These are phyloP conservation scores for Congeria kusceri DNA, from an alignment of 2,888 invertebrate species.

Conservation along the genomic window DNA sequence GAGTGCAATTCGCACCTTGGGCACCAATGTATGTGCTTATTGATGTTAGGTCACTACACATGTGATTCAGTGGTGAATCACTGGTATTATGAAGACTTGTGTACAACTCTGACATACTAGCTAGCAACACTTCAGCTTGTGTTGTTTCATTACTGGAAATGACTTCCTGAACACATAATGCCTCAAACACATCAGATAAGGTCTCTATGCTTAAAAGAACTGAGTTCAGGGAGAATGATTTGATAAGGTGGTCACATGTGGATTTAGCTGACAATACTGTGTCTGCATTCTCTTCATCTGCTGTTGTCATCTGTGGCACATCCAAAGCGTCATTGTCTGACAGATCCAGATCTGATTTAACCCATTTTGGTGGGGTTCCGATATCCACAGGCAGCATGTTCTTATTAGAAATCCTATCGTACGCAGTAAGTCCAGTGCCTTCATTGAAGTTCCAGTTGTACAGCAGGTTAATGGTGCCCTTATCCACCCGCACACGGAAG, in stretches of 20 bases:
- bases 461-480: constrained; percentile 65
- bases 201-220: constrained; percentile 37
- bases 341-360: constrained; percentile 66
- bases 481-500: constrained; percentile 61
- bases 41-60: constrained; percentile 39
- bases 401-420: constrained; percentile 50
- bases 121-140: constrained; percentile 54
- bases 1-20: constrained; percentile 53
- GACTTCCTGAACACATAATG: constrained; percentile 59
- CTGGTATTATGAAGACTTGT: constrained; percentile 42
- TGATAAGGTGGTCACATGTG: constrained; percentile 56
- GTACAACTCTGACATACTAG: constrained; percentile 47
- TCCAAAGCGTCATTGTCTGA: constrained; percentile 35
- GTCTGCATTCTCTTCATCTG: constrained; percentile 33
- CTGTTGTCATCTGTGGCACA: constrained; percentile 39
- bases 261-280: constrained; percentile 25
- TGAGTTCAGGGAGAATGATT: constrained; percentile 34
- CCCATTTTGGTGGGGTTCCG: constrained; percentile 67
- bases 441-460: constrained; percentile 74
- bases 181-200: constrained; percentile 38
- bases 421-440: constrained; percentile 61
- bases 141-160: constrained; percentile 37
- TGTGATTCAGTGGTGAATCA: constrained; percentile 36
- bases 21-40: constrained; percentile 48
- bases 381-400: constrained; percentile 62